phyloP scores from a whole-genome alignment of 1,140 invertebrate species.

The Penaeus japonicus region DNA sequence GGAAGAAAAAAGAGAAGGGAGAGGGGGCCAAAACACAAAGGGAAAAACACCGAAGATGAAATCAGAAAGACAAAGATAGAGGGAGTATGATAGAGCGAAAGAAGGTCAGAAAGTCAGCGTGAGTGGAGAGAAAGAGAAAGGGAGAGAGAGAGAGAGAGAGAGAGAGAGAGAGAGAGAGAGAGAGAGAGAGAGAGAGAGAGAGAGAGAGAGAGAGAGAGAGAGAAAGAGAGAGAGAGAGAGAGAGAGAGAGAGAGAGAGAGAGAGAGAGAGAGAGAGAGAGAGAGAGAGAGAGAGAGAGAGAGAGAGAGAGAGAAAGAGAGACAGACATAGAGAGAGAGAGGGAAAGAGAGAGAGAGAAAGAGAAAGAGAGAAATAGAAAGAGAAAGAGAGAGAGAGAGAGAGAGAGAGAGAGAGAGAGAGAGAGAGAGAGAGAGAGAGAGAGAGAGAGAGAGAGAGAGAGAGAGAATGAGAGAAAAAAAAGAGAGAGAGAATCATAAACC shows the following conservation, averaged over 20 bases:
- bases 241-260: constrained; percentile 22
- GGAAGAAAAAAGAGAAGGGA: too few species aligned
- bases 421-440: too few species aligned
- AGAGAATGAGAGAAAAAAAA: too few species aligned
- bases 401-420: constrained; percentile 2
- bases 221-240: constrained; percentile 22
- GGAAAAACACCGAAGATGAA: neutral
- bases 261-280: neutral
- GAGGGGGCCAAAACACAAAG: neutral
- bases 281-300: neutral
- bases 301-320: neutral
- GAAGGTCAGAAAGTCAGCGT: neutral
- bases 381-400: neutral
- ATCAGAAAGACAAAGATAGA: neutral
- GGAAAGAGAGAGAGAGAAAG: neutral
- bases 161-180: neutral
- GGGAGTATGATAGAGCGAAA: neutral
- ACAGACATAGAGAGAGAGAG: neutral
- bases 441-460: too few species aligned
- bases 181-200: neutral
- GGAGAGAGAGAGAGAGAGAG: neutral
- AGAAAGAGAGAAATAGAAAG: neutral
- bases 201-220: too few species aligned
- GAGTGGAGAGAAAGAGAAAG: neutral
- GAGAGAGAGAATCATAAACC: too few species aligned